phyloP scores from a whole-genome alignment of 2,113 vertebrate species.

The Spermophilus dauricus region DNA sequence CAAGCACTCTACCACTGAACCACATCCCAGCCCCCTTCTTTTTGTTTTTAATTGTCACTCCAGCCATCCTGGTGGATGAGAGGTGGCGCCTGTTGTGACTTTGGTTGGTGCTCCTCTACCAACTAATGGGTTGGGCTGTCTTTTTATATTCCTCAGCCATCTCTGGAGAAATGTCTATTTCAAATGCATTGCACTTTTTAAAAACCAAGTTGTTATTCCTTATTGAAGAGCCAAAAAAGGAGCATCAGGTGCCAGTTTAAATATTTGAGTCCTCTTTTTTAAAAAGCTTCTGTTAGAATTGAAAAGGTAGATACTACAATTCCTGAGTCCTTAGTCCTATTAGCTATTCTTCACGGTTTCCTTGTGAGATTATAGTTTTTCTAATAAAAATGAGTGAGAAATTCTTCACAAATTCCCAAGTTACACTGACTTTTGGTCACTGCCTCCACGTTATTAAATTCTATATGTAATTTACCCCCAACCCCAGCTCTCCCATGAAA shows the following conservation, averaged over 20 bases:
- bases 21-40: no score
- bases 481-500: background rate
- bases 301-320: background rate
- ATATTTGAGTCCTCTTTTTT: background rate
- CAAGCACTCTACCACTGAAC: no score
- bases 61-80: background rate
- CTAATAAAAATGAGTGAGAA: background rate
- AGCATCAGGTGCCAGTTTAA: background rate
- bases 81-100: fast-evolving
- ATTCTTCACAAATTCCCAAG: background rate
- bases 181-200: background rate
- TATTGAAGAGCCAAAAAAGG: background rate
- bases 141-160: background rate
- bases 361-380: background rate
- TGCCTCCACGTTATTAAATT: background rate
- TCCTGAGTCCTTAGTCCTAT: background rate
- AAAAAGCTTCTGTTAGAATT: background rate
- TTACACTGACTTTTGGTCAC: background rate
- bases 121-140: no score
- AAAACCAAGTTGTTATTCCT: background rate
- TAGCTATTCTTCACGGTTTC: background rate
- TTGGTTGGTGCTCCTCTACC: background rate
- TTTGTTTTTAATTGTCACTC: no score
- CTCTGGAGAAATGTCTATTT: background rate
- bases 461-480: fast-evolving